Conservation (phyloP, 2,888 invertebrate species). For the Epinotia demarniana region DNA sequence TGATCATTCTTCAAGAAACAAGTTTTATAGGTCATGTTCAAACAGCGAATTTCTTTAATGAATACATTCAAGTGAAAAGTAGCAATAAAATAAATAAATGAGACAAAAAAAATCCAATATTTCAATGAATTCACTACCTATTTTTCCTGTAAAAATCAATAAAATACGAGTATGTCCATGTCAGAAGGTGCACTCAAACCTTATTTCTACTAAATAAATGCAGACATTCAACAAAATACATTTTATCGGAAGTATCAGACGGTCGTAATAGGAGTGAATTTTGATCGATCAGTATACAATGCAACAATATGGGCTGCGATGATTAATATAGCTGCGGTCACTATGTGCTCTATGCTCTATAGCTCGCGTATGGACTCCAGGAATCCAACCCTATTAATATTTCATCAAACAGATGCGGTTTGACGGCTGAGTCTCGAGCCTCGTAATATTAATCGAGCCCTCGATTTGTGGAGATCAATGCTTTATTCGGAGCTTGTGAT, state of each 20-base stretch:
- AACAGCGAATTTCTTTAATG: too few species aligned
- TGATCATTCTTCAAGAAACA: too few species aligned
- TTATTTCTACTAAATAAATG: background rate
- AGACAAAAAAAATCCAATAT: too few species aligned
- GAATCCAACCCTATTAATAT: conserved; percentile 77
- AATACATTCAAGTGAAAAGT: too few species aligned
- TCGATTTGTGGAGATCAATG: conserved; percentile 45
- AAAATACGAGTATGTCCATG: too few species aligned
- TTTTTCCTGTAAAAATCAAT: too few species aligned
- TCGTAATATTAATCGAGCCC: conserved; percentile 47
- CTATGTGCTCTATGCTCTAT: conserved; percentile 56
- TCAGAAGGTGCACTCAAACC: too few species aligned
- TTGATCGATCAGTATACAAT: conserved; percentile 47
- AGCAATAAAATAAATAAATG: too few species aligned
- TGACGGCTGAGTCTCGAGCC: conserved; percentile 48
- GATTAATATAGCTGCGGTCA: conserved; percentile 68
- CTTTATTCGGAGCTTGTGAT: conserved; percentile 45
- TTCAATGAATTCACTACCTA: too few species aligned
- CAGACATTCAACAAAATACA: too few species aligned
- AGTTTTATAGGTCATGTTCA: too few species aligned
- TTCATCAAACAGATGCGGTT: conserved; percentile 72
- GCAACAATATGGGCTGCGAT: conserved; percentile 62
- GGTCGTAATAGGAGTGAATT: conserved; percentile 41
- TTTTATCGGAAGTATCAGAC: background rate
- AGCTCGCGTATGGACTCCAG: conserved; percentile 54